These are phyloP conservation scores for Xylocampa areola DNA, from an alignment of 2,888 invertebrate genomes.

Conservation along the genomic window DNA sequence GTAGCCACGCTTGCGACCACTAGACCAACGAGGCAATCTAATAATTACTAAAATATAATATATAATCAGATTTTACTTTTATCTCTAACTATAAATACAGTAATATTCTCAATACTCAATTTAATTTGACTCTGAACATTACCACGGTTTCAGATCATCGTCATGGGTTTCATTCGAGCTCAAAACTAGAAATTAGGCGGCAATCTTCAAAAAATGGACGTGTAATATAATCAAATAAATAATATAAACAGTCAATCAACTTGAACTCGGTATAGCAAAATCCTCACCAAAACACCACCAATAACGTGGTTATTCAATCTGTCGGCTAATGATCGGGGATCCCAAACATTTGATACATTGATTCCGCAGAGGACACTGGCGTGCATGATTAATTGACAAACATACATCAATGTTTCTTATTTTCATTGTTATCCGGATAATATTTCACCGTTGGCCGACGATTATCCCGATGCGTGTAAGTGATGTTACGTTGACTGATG, in stretches of 20 bases:
- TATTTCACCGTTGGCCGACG: slow-evolving; percentile 69
- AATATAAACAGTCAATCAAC: slow-evolving; percentile 19
- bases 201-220: too few relatives aligned
- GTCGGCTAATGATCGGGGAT: slow-evolving; percentile 61
- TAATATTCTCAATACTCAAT: too few relatives aligned
- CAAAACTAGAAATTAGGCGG: too few relatives aligned
- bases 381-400: slow-evolving; percentile 63
- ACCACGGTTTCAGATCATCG: too few relatives aligned
- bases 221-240: slow-evolving; percentile 6
- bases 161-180: too few relatives aligned
- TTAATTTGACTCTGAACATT: too few relatives aligned
- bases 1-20: too few relatives aligned
- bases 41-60: too few relatives aligned
- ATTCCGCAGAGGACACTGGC: slow-evolving; percentile 65
- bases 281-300: slow-evolving; percentile 15
- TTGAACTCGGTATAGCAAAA: slow-evolving; percentile 12
- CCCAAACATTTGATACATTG: slow-evolving; percentile 65
- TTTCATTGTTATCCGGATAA: slow-evolving; percentile 74
- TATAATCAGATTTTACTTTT: too few relatives aligned
- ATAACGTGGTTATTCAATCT: slow-evolving; percentile 31
- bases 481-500: slow-evolving; percentile 72
- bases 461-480: slow-evolving; percentile 54
- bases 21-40: too few relatives aligned
- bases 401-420: slow-evolving; percentile 77
- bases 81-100: too few relatives aligned